A percentile compares a stretch with the other conserved stretches of the same genome.
phyloP scores from a whole-genome alignment of 2,888 invertebrate genomes.

The Catocala fraxini region DNA sequence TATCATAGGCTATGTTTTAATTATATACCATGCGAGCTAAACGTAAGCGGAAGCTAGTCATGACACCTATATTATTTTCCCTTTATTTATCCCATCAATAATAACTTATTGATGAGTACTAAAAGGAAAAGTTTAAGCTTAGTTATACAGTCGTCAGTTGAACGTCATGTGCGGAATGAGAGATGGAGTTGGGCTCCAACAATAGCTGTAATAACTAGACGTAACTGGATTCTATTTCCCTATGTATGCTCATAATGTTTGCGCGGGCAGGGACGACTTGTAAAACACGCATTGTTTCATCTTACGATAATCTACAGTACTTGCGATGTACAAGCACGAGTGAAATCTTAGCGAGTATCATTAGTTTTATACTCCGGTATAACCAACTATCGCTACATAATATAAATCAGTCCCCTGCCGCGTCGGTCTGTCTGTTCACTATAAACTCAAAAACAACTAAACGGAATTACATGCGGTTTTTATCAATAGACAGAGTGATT shows the following conservation, averaged over 20 bases:
- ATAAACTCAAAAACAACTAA: too few relatives aligned
- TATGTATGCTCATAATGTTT: slow-evolving; percentile 17
- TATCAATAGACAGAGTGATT: too few relatives aligned
- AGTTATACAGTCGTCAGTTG: neutral
- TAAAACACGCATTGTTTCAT: slow-evolving; percentile 35
- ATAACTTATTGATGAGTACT: too few relatives aligned
- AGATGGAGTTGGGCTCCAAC: slow-evolving; percentile 11
- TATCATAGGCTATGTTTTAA: too few relatives aligned
- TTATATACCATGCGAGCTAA: too few relatives aligned
- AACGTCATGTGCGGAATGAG: neutral
- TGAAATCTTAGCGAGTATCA: slow-evolving; percentile 7
- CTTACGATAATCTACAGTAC: slow-evolving; percentile 19
- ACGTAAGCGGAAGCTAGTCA: too few relatives aligned
- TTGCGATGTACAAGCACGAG: slow-evolving; percentile 6
- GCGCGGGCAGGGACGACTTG: slow-evolving; percentile 2
- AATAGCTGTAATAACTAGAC: slow-evolving; percentile 30
- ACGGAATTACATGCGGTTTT: too few relatives aligned
- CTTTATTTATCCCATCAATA: too few relatives aligned
- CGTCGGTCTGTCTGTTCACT: too few relatives aligned
- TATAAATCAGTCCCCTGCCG: too few relatives aligned
- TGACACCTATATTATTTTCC: too few relatives aligned
- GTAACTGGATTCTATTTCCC: slow-evolving; percentile 17
- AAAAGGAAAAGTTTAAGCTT: neutral
- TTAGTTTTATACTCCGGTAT: neutral
- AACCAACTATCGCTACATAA: neutral